A percentile compares a stretch with the other conserved stretches of the same genome.
These are phyloP conservation scores for Neuroterus valhalla DNA, from an alignment of 1,140 invertebrate genomes.

Conservation along the genomic window DNA sequence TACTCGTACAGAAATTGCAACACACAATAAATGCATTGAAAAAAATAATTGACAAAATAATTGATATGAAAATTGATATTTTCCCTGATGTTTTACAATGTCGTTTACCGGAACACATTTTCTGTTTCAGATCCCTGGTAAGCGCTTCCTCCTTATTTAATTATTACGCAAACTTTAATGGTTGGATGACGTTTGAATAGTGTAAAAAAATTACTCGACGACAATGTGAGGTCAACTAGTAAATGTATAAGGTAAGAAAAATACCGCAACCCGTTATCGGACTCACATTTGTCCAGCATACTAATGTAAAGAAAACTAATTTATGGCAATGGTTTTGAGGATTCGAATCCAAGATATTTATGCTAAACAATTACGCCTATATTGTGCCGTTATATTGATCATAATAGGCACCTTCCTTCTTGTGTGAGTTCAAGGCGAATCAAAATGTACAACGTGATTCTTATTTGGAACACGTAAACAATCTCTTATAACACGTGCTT, in stretches of 20 bases:
- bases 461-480: no score
- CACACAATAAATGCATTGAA: no score
- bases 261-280: constrained; percentile 26
- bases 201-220: constrained; percentile 18
- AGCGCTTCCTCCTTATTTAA: not conserved
- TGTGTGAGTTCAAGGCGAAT: constrained; percentile 6
- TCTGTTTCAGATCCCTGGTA: constrained; percentile 14
- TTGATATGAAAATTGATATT: not conserved
- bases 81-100: not conserved
- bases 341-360: constrained; percentile 24
- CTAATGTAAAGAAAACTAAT: constrained; percentile 13
- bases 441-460: not conserved
- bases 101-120: not conserved
- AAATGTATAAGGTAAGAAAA: constrained; percentile 29
- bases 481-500: no score
- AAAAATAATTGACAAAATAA: not conserved
- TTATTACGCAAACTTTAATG: constrained; percentile 18
- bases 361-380: constrained; percentile 17
- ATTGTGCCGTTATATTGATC: constrained; percentile 12
- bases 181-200: constrained; percentile 1
- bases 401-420: not conserved
- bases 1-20: no score
- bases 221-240: constrained; percentile 26
- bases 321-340: not conserved
- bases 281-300: constrained; percentile 20